Evolutionary conservation across 2,797 vertebrate genomes (phyloP).

Genomic region (Benthosema pterotum): DNA sequence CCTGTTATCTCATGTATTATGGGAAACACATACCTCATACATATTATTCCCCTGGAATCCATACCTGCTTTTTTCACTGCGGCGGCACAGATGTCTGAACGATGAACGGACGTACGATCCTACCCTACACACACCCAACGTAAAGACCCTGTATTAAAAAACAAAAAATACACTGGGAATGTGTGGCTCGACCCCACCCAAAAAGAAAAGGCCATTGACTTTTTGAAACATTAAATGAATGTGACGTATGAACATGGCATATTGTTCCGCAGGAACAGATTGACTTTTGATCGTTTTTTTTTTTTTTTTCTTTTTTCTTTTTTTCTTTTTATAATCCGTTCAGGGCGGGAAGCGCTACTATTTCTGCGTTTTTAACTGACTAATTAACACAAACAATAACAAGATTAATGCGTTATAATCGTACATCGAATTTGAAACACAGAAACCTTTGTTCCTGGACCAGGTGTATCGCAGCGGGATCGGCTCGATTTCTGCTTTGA

Average conservation of each 20-base stretch:
- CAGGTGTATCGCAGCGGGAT: no score
- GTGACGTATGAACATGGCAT: conserved; percentile 27
- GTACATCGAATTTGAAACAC: no score
- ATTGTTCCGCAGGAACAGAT: conserved; percentile 16
- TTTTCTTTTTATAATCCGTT: no score
- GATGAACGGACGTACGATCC: conserved; percentile 39
- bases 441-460: no score
- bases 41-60: conserved; percentile 31
- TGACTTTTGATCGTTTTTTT: not conserved
- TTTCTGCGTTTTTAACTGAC: no score
- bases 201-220: conserved; percentile 34
- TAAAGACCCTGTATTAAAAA: conserved; percentile 31
- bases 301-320: conserved; percentile 1
- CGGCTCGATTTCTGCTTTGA: no score
- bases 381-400: no score
- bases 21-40: conserved; percentile 45
- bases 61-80: conserved; percentile 32
- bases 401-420: no score
- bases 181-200: conserved; percentile 9
- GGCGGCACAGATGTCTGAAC: conserved; percentile 19
- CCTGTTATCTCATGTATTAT: conserved; percentile 40
- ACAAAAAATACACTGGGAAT: conserved; percentile 37
- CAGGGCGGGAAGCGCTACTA: no score
- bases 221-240: conserved; percentile 17
- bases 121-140: conserved; percentile 35